These are phyloP conservation scores for Platynereis dumerilii DNA, from an alignment of 2,888 invertebrate species.

Conservation along the genomic window DNA sequence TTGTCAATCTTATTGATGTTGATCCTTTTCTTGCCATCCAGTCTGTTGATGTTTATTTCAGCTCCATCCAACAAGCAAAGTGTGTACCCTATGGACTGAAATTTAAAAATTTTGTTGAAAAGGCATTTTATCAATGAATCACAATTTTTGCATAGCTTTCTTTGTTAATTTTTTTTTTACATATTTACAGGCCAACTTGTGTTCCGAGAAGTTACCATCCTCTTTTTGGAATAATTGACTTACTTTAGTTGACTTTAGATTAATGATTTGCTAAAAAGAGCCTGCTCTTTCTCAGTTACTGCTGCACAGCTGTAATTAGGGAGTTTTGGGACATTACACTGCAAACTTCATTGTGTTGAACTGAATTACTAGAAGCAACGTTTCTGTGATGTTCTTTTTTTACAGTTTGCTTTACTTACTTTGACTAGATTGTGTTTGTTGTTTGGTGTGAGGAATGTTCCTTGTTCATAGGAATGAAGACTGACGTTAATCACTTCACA, in stretches of 20 bases:
- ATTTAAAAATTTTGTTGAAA: conserved; percentile 14
- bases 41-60: conserved; percentile 75
- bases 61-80: conserved; percentile 84
- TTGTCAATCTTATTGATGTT: conserved; percentile 90
- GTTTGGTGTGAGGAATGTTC: conserved; percentile 91
- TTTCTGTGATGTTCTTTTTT: no score
- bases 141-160: no score
- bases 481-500: conserved; percentile 95
- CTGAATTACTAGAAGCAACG: no score
- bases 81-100: conserved; percentile 75
- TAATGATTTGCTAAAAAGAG: no score
- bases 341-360: no score
- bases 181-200: no score
- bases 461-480: conserved; percentile 94
- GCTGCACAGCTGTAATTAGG: no score
- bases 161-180: no score
- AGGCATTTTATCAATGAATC: background rate
- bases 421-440: conserved; percentile 98
- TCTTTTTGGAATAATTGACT: background rate
- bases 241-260: no score
- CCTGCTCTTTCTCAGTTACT: no score
- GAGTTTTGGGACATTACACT: no score
- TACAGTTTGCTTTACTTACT: conserved; percentile 65
- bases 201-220: no score
- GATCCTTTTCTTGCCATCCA: conserved; percentile 94